Evolutionary conservation across 2,797 vertebrate species (phyloP).

Genomic region (Menidia menidia): DNA sequence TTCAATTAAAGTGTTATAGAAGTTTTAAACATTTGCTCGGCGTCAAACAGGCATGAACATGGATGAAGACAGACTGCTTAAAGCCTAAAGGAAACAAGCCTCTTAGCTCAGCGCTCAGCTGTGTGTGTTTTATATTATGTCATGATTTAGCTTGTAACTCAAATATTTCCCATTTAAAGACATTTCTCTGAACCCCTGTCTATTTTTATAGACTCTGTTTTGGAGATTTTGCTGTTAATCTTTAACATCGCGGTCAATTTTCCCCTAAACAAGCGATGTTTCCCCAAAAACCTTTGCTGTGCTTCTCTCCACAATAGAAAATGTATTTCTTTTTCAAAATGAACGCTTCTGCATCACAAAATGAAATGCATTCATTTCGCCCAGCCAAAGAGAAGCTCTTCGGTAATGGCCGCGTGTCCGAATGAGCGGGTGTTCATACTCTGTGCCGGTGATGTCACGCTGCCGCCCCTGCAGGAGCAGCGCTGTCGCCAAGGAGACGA

Average conservation of each 20-base stretch:
- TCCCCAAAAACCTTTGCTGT: not conserved
- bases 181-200: not conserved
- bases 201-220: not conserved
- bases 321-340: slow-evolving; percentile 14
- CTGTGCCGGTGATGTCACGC: slow-evolving; percentile 58
- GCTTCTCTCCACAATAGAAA: slow-evolving; percentile 1
- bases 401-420: slow-evolving; percentile 3
- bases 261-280: not conserved
- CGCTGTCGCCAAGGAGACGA: slow-evolving; percentile 80
- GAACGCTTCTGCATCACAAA: slow-evolving; percentile 41
- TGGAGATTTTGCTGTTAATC: not conserved
- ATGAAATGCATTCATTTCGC: slow-evolving; percentile 2
- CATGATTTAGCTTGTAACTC: not conserved
- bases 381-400: slow-evolving; percentile 26
- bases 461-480: slow-evolving; percentile 78
- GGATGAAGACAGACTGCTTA: slow-evolving; percentile 88
- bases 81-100: slow-evolving; percentile 82
- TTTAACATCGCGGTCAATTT: not conserved
- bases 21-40: slow-evolving; percentile 52
- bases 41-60: slow-evolving; percentile 78
- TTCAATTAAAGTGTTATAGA: slow-evolving; percentile 48
- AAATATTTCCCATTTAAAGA: not conserved
- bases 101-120: not conserved
- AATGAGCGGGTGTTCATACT: slow-evolving; percentile 5
- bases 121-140: slow-evolving; percentile 10